A percentile compares a stretch with the other conserved stretches of the same genome.
Evolutionary conservation across 2,797 vertebrate genomes (phyloP).

Genomic region (Melanotaenia pygmaea): DNA sequence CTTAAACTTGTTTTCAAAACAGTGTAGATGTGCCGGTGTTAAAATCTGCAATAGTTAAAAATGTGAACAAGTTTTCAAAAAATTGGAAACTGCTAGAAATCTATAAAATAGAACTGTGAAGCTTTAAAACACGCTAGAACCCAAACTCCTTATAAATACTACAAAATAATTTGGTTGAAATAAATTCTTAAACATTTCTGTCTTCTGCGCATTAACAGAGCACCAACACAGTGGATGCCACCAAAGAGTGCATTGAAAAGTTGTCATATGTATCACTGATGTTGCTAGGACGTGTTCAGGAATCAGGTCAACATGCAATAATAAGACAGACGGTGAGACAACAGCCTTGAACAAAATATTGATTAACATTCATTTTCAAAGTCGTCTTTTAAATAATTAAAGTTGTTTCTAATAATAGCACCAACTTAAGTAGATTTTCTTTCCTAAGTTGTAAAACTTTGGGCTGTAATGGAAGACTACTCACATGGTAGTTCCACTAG

Average conservation of each 20-base stretch:
- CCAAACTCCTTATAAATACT: conserved; percentile 51
- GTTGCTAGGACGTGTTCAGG: conserved; percentile 23
- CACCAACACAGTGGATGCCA: conserved; percentile 38
- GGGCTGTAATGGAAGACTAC: conserved; percentile 56
- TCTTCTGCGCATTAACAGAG: conserved; percentile 56
- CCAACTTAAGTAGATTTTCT: conserved; percentile 54
- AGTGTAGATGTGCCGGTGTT: conserved; percentile 41
- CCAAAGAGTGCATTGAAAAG: conserved; percentile 31
- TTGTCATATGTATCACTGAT: neutral
- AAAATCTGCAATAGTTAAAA: conserved; percentile 46
- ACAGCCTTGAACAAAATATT: conserved; percentile 33
- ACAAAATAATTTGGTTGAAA: conserved; percentile 72
- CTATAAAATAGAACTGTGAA: conserved; percentile 60
- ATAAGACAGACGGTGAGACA: conserved; percentile 39
- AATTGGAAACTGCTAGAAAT: conserved; percentile 68
- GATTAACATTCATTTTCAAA: conserved; percentile 43
- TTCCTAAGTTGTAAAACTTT: conserved; percentile 47
- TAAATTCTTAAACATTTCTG: conserved; percentile 25
- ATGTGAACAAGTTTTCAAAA: conserved; percentile 44
- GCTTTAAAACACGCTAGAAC: conserved; percentile 56
- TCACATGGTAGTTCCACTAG: conserved; percentile 60
- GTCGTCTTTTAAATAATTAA: conserved; percentile 45
- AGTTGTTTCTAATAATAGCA: conserved; percentile 69
- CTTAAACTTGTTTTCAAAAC: conserved; percentile 44
- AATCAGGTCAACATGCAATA: conserved; percentile 53